Percentiles rank a stretch among this genome's conserved stretches.
Evolutionary conservation across 2,113 vertebrate species (phyloP).

Genomic region (Danio rerio): GRCz12tu NC_133186.1:24489001-24489500

Average conservation of each 20-base stretch:
- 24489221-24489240: conserved; percentile 1
- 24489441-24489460: no score
- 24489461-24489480: no score
- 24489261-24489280: neutral
- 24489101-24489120: conserved; percentile 31
- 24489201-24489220: conserved; percentile 29
- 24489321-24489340: neutral
- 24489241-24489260: neutral
- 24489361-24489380: neutral
- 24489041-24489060: conserved; percentile 13
- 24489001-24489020: conserved; percentile 26
- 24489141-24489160: conserved; percentile 31
- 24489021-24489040: conserved; percentile 5
- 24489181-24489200: conserved; percentile 10
- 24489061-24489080: conserved; percentile 8
- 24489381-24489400: neutral
- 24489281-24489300: neutral
- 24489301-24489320: conserved; percentile 8
- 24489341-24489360: neutral
- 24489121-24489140: conserved; percentile 10
- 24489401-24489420: neutral
- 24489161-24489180: conserved; percentile 13
- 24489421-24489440: neutral
- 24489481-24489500: no score
- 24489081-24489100: conserved; percentile 15